Base-by-base conservation (phyloP, 2,113 vertebrate genomes). In the Crotalus helleri region DNA sequence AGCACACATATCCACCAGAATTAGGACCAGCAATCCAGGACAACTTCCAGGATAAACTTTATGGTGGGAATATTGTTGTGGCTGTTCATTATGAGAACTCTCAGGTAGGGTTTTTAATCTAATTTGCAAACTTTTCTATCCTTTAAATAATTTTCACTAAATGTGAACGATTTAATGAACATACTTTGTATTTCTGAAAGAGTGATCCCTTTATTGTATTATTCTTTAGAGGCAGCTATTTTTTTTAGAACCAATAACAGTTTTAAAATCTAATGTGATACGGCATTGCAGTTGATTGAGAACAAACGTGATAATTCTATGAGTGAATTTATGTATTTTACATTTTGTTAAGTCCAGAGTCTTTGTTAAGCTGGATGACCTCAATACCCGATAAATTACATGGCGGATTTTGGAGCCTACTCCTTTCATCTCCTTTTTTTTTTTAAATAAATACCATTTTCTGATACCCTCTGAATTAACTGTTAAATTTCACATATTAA, bases 1-100 rank as follows among this genome's bases (percentile, higher is more conserved):
- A 98, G 93, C 97, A 98, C 64, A 98, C 98, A 44, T 99, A 99
- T 94, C 98, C 98, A 13, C 98, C 99, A 0, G 98, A 99, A 95
- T 98, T 99, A 93, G 99, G 99, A 91, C 95, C 97, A 0, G 95
- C 97, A 0, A 87, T 96, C 87, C 97, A 97, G 8, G 98, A 99
- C 29, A 98, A 98, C 91, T 94, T 98, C 94, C 98, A 97, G 87
- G 98, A 99, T 91, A 98, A 97, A 55, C 98, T 98, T 0, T 97
- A 97, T 2, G 97, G 98, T 93, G 98, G 97, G 64, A 98, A 98
- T 93, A 97, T 99, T 85, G 99, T 99, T 90, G 98, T 99, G 94
- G 99, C 97, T 93, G 98, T 99, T 96, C 99, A 99, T 97, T 99
- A 99, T 94, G 98, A 99, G 96, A 98, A 98, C 96, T 99, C 98